Evolutionary conservation across 2,888 invertebrate species (phyloP), one percentile per base, ranked within the genome.

Genomic region (Cryptops parisi): DNA sequence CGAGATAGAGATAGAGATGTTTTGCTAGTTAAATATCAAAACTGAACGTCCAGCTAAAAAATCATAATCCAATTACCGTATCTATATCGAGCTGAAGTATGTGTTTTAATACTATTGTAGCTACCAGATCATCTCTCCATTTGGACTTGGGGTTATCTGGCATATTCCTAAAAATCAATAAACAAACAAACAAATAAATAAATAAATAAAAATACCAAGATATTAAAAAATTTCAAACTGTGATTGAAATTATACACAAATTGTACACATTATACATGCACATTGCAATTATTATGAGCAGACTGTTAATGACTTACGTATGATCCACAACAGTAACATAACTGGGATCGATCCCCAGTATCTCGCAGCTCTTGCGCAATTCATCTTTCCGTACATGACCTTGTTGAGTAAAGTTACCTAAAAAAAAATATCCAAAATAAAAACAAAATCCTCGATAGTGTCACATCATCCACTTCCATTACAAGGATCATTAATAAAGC

Each of bases 41-140:
- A n/a, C n/a, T n/a, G n/a, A n/a, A n/a, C n/a, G n/a, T n/a, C n/a
- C 15, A 51, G 22, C n/a, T 21, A 51, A 15, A 40, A 2, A 40
- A 15, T 21, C 2, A 23, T 25, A 23, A 24, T 3, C 9, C n/a
- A 59, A 59, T n/a, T 58, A 70, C 74, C 1, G 84, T 83, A 64
- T 87, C 82, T 64, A 89, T 82, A 62, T 80, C 79, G 62, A 84
- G 75, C 54, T 77, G 74, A 68, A 84, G 82, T 39, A 89, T 70
- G 55, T 82, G 76, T 58, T 78, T 74, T 52, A 78, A 66, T 60
- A 87, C 75, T 58, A 78, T 69, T 52, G 76, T 74, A 23, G 79
- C 76, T 47, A 84, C 72, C 17, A 76, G 66, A 61, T 79, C 77
- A 55, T 76, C 72, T 52, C 80, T 78, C 93, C 93, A 94, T 55